These are phyloP conservation scores for Acheta domesticus DNA, from an alignment of 2,888 invertebrate genomes.

Conservation along the genomic window DNA sequence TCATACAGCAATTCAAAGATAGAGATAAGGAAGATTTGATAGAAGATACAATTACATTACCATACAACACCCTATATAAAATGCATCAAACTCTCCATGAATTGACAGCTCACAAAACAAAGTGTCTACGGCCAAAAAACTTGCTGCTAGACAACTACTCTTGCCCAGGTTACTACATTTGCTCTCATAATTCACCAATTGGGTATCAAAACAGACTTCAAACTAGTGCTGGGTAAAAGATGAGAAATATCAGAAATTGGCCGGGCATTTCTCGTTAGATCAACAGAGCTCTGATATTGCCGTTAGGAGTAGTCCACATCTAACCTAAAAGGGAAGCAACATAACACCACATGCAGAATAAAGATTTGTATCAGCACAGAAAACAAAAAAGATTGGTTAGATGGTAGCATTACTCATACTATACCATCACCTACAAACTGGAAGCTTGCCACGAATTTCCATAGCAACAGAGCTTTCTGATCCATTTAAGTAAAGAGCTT, in stretches of 20 bases:
- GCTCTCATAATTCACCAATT: background rate
- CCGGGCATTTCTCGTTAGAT: background rate
- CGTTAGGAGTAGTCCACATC: background rate
- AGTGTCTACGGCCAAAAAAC: background rate
- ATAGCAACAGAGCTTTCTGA: background rate
- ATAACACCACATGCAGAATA: background rate
- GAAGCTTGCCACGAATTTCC: background rate
- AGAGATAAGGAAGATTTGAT: background rate
- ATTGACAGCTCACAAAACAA: background rate
- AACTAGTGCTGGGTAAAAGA: background rate
- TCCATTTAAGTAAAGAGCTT: background rate
- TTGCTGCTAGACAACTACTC: background rate
- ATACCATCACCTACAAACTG: background rate
- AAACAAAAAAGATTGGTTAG: background rate
- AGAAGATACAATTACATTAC: background rate
- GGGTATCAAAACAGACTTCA: background rate
- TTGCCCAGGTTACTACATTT: background rate
- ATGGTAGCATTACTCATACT: background rate
- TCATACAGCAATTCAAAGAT: too few species aligned
- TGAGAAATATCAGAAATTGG: background rate
- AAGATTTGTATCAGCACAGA: background rate
- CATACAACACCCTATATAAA: background rate
- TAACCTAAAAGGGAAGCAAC: slow-evolving; percentile 3
- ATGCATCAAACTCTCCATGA: background rate
- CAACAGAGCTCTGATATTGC: background rate